These are phyloP conservation scores for Hylaea fasciaria DNA, from an alignment of 2,888 invertebrate genomes.

Conservation along the genomic window DNA sequence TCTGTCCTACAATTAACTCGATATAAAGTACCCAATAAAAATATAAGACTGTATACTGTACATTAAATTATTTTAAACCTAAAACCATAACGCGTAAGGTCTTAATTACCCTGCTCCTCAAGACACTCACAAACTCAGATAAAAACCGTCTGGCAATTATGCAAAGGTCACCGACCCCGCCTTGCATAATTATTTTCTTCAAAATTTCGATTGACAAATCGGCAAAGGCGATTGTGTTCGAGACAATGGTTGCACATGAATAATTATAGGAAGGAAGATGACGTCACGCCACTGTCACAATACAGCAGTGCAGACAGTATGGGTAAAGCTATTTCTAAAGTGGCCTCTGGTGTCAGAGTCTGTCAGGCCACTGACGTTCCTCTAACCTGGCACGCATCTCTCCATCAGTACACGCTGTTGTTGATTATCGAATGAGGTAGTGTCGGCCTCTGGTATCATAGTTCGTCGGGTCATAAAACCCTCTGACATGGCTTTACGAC, in stretches of 20 bases:
- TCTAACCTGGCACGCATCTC: too few relatives aligned
- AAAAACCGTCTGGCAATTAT: conserved; percentile 23
- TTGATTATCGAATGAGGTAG: too few relatives aligned
- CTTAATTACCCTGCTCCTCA: conserved; percentile 3
- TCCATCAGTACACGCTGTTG: too few relatives aligned
- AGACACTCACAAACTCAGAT: not conserved
- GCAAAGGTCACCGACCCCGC: conserved; percentile 39
- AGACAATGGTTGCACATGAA: conserved; percentile 65
- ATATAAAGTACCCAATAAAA: too few relatives aligned
- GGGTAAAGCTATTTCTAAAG: too few relatives aligned
- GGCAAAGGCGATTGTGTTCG: conserved; percentile 66
- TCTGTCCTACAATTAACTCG: too few relatives aligned
- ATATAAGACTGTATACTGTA: too few relatives aligned
- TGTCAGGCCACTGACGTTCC: too few relatives aligned
- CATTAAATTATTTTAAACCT: not conserved
- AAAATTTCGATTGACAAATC: conserved; percentile 61
- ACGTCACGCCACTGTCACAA: conserved; percentile 48
- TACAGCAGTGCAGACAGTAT: conserved; percentile 12
- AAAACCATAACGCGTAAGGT: not conserved
- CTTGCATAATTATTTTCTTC: conserved; percentile 52
- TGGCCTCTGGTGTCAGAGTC: too few relatives aligned
- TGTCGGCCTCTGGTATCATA: too few relatives aligned
- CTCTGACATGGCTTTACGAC: too few relatives aligned
- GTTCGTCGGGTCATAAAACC: too few relatives aligned
- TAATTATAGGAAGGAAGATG: conserved; percentile 60